A percentile compares a stretch with the other conserved stretches of the same genome.
These are phyloP conservation scores for Mus caroli DNA, from an alignment of 2,797 vertebrate genomes.

Conservation along the genomic window DNA sequence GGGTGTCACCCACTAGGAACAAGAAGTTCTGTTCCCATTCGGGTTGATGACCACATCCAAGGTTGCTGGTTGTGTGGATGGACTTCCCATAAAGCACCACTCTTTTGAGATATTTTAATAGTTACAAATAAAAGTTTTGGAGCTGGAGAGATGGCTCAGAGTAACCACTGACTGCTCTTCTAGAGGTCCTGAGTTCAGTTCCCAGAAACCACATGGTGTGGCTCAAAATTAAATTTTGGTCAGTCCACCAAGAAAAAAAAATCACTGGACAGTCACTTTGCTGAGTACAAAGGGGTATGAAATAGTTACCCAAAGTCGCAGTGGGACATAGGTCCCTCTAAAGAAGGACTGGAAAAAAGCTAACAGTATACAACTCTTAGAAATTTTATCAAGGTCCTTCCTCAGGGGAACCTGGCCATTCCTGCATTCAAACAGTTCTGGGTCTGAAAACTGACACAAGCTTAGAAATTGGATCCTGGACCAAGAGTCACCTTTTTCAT, in stretches of 20 bases:
- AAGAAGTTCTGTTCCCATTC: not conserved
- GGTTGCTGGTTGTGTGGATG: not conserved
- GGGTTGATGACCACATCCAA: not conserved
- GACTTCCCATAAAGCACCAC: not conserved
- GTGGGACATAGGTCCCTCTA: not conserved
- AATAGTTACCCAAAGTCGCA: not conserved
- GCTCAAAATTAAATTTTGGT: not conserved
- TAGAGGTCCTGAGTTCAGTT: too few relatives aligned
- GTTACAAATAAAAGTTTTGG: not conserved
- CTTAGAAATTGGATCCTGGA: not conserved
- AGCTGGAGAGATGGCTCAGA: too few relatives aligned
- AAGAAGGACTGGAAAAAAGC: not conserved
- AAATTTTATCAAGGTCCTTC: not conserved
- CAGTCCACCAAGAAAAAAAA: not conserved
- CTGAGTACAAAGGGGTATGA: not conserved
- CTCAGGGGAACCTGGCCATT: not conserved
- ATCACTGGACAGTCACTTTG: not conserved
- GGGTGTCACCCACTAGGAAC: not conserved
- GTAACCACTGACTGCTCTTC: too few relatives aligned
- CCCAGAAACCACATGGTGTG: too few relatives aligned
- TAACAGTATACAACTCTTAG: not conserved
- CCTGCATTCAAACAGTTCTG: not conserved
- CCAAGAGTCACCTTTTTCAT: not conserved
- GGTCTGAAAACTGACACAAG: not conserved
- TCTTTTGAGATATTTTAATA: not conserved